Evolutionary conservation across 2,113 vertebrate genomes (phyloP).

Genomic region (Tenebrosternarchus preto): DNA sequence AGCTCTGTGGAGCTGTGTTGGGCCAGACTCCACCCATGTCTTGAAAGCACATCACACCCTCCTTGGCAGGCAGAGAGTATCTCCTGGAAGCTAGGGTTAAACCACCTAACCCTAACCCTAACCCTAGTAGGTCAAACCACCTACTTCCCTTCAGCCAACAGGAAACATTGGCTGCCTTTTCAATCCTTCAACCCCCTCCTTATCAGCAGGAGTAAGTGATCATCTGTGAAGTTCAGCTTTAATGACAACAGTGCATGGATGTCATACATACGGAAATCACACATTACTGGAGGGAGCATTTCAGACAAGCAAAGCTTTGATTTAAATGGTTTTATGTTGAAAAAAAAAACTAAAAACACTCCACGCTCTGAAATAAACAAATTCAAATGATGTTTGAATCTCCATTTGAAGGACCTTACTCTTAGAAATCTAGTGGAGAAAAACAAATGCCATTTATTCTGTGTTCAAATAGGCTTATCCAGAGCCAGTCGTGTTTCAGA

Average conservation of each 20-base stretch:
- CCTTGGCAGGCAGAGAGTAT: slow-evolving; percentile 41
- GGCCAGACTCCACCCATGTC: not conserved
- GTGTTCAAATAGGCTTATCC: not conserved
- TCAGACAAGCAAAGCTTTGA: slow-evolving; percentile 47
- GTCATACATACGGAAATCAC: slow-evolving; percentile 43
- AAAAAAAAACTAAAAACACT: not conserved
- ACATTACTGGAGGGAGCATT: not conserved
- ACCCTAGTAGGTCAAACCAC: slow-evolving; percentile 55
- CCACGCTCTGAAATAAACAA: not conserved
- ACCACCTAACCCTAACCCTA: too few relatives aligned
- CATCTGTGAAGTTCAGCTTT: slow-evolving; percentile 57
- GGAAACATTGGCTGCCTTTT: too few relatives aligned
- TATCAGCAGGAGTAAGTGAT: slow-evolving; percentile 48
- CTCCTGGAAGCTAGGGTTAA: too few relatives aligned
- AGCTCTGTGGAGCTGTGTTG: too few relatives aligned
- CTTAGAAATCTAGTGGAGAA: not conserved
- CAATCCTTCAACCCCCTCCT: slow-evolving; percentile 48
- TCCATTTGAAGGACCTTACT: not conserved
- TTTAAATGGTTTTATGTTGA: slow-evolving; percentile 52
- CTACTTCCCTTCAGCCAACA: slow-evolving; percentile 52
- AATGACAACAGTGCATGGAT: slow-evolving; percentile 62
- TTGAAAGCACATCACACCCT: slow-evolving; percentile 39
- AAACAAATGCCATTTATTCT: not conserved
- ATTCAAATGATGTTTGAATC: not conserved
- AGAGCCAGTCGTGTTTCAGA: not conserved